Evolutionary conservation across 2,797 vertebrate genomes (phyloP).

Genomic region (Etheostoma nigrum): DNA sequence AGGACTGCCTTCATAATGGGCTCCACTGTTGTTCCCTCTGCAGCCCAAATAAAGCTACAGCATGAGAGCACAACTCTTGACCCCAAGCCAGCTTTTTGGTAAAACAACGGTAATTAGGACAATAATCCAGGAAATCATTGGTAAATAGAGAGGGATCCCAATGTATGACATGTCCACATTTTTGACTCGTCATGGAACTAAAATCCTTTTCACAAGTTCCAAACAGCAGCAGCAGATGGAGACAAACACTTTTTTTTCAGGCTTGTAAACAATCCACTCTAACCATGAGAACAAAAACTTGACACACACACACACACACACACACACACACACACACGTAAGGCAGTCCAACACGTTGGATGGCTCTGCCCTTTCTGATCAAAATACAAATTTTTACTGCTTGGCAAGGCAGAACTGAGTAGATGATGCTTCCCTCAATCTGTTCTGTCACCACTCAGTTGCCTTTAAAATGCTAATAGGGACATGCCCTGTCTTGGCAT

Average conservation of each 20-base stretch:
- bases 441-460: slow-evolving; percentile 29
- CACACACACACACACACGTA: not conserved
- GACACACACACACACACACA: slow-evolving; percentile 39
- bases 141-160: slow-evolving; percentile 20
- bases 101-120: slow-evolving; percentile 8
- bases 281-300: slow-evolving; percentile 18
- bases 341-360: not conserved
- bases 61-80: not conserved
- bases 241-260: slow-evolving; percentile 29
- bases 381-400: slow-evolving; percentile 58
- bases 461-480: slow-evolving; percentile 12
- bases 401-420: slow-evolving; percentile 40
- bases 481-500: not conserved
- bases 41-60: slow-evolving; percentile 31
- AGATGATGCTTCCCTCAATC: slow-evolving; percentile 59
- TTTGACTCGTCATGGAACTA: not conserved
- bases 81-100: slow-evolving; percentile 2
- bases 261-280: slow-evolving; percentile 7
- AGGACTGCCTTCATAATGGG: not conserved
- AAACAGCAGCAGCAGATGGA: slow-evolving; percentile 51
- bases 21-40: slow-evolving; percentile 55
- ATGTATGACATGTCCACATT: not conserved
- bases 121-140: not conserved
- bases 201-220: slow-evolving; percentile 8
- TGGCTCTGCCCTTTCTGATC: not conserved